Evolutionary conservation across 1,140 invertebrate species (phyloP), one percentile per base, ranked within the genome.

Genomic region (Brachionus manjavacas): DNA sequence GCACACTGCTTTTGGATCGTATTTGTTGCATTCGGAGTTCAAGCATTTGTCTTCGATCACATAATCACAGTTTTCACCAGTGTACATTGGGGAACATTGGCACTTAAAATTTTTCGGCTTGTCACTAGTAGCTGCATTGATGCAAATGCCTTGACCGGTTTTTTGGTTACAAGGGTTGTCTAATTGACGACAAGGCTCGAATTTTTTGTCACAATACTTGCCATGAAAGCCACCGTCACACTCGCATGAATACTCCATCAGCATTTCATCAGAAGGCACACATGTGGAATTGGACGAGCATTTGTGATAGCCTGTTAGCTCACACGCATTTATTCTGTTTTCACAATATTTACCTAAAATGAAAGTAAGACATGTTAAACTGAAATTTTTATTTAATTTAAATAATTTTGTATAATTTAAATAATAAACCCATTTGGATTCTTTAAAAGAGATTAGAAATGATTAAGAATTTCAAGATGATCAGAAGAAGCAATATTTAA

Each of bases 161-260:
- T 25, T 8, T 46, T 81, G 52, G 64, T 81, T 81, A 28, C 79
- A 81, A 12, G 79, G 79, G 39, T 81, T 68, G 14, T 43, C 35
- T 3, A 68, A 12, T 46, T 64, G 49, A 14, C 60, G 55, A 43
- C 79, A 81, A 16, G 79, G 79, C 31, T 81, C 79, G 12, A 43
- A 81, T 81, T 81, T 60, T 4, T 92, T 91, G 89, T 96, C 94
- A 89, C 95, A 96, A 86, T 94, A 93, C 41, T 91, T 91, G 2
- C 94, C 95, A 86, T 86, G 25, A 84, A 74, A 84, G 14, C 41
- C 39, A 1, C 52, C n/a, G 8, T 31, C 31, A 76, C 83, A 84
- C 43, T 74, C n/a, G 64, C 83, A 84, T 25, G 46, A 25, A 55
- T 81, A 81, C 8, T 60, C 52, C 72, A 76, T 76, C 3, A 76